A percentile compares a stretch with the other conserved stretches of the same genome.
Evolutionary conservation across 2,888 invertebrate species (phyloP).

Genomic region (Trissolcus japonicus): DNA sequence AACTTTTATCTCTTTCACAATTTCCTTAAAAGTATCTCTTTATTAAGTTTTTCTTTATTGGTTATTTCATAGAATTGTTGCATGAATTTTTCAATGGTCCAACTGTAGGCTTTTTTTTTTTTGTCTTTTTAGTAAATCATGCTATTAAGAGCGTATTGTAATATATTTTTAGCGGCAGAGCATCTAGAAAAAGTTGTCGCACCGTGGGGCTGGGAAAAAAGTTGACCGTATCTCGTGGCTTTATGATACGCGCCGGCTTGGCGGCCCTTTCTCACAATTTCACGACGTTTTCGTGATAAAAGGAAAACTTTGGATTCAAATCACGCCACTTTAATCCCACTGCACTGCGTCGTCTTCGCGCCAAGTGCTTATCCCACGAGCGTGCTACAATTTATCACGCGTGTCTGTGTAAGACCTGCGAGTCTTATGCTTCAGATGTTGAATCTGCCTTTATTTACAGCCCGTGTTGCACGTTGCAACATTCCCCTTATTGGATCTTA

Average conservation of each 20-base stretch:
- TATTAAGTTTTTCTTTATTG: no score
- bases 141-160: constrained; percentile 46
- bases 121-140: constrained; percentile 16
- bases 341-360: constrained; percentile 59
- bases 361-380: constrained; percentile 58
- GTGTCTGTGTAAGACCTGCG: constrained; percentile 55
- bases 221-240: constrained; percentile 47
- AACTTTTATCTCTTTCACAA: no score
- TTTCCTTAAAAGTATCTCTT: no score
- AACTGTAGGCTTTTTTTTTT: neutral
- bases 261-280: constrained; percentile 53
- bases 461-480: constrained; percentile 40
- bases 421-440: constrained; percentile 50
- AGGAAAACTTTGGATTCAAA: constrained; percentile 58
- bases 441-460: constrained; percentile 58
- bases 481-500: constrained; percentile 57
- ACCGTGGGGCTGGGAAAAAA: constrained; percentile 19
- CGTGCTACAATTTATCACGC: constrained; percentile 58
- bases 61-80: no score
- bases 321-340: constrained; percentile 59
- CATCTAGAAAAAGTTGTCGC: constrained; percentile 20
- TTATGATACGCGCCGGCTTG: constrained; percentile 45
- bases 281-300: constrained; percentile 56
- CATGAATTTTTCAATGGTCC: no score
- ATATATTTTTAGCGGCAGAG: constrained; percentile 32